A percentile compares a stretch with the other conserved stretches of the same genome.
Conservation (phyloP, 2,888 invertebrate genomes). For the Cheilosia variabilis region DNA sequence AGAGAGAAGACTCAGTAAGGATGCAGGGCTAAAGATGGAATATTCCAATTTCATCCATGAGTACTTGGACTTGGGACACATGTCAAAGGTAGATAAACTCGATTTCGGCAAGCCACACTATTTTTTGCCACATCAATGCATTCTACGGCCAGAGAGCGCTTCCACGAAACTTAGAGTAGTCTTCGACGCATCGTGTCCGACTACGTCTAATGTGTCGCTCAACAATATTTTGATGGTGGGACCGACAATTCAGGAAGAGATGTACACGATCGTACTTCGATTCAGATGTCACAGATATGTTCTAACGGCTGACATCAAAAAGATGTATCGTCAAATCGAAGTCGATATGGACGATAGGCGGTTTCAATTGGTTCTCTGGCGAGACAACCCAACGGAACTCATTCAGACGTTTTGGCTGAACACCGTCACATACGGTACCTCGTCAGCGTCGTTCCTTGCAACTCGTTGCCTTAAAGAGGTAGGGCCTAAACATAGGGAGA, state of each 20-base stretch:
- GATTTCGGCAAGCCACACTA: neutral
- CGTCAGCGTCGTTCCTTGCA: too few relatives aligned
- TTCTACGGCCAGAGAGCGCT: neutral
- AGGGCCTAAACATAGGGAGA: too few relatives aligned
- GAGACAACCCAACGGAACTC: neutral
- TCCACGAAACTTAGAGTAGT: neutral
- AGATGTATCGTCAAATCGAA: neutral
- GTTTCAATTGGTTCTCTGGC: neutral
- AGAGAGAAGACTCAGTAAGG: too few relatives aligned
- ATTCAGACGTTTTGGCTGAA: neutral
- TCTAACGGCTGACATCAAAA: too few relatives aligned
- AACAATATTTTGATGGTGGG: too few relatives aligned
- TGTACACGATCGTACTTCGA: neutral
- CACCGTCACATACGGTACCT: too few relatives aligned
- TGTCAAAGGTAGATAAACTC: neutral
- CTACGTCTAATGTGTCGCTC: too few relatives aligned
- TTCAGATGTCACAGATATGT: slow-evolving; percentile 61
- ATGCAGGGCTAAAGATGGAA: too few relatives aligned
- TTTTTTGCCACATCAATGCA: neutral
- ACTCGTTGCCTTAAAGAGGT: too few relatives aligned
- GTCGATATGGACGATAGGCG: neutral
- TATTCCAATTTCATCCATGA: neutral
- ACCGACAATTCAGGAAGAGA: too few relatives aligned
- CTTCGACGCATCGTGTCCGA: too few relatives aligned
- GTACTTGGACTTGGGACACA: too few relatives aligned